Conservation (phyloP, 2,113 vertebrate genomes). For the Motacilla tschutschensis region DNA sequence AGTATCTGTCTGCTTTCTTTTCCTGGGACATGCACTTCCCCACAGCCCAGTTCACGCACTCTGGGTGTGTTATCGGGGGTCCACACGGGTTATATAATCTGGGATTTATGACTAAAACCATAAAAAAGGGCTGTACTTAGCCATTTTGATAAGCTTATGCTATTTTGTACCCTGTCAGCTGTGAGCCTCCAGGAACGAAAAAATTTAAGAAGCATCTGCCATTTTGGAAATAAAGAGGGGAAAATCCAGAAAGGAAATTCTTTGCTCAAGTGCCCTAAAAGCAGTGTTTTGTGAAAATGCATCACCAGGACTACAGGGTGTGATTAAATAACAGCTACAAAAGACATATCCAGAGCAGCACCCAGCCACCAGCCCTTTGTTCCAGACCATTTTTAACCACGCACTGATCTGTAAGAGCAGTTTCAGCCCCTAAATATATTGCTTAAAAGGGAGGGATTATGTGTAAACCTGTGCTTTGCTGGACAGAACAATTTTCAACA, state of each 20-base stretch:
- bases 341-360: background rate
- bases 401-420: background rate
- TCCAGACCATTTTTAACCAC: background rate
- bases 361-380: background rate
- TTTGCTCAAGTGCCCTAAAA: background rate
- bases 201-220: background rate
- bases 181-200: slow-evolving; percentile 3
- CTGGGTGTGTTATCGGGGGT: background rate
- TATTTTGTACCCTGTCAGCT: background rate
- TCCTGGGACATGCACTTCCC: background rate
- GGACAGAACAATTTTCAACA: background rate
- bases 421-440: background rate
- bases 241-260: slow-evolving; percentile 8
- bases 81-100: background rate
- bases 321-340: background rate
- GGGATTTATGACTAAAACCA: background rate
- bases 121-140: background rate
- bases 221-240: background rate
- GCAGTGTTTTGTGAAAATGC: background rate
- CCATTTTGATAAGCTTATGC: background rate
- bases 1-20: slow-evolving; percentile 19
- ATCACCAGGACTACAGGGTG: background rate
- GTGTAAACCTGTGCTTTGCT: background rate
- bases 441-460: background rate
- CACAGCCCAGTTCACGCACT: background rate